These are phyloP conservation scores for Drosophila obscura DNA, from an alignment of 1,140 invertebrate genomes.

Conservation along the genomic window DNA sequence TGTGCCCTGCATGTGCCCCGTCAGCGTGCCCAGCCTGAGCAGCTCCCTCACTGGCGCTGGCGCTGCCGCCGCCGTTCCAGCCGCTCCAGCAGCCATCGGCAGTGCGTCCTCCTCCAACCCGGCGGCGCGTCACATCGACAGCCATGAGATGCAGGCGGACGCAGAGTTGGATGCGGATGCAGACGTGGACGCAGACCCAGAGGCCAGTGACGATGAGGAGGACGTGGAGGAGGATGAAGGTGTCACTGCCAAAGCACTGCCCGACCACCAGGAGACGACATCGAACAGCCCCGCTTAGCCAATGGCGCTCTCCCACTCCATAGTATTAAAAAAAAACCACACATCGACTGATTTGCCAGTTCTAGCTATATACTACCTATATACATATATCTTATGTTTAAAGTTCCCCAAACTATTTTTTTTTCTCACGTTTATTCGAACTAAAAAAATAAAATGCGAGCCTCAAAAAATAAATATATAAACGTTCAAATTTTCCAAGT, in stretches of 20 bases:
- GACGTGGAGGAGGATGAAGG: constrained; percentile 16
- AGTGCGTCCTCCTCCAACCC: neutral
- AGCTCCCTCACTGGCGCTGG: neutral
- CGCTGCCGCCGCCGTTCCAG: constrained; percentile 18
- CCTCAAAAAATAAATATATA: neutral
- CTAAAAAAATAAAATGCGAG: constrained; percentile 18
- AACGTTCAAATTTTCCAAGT: too few species aligned
- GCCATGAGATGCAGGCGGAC: constrained; percentile 38
- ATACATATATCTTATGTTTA: constrained; percentile 2
- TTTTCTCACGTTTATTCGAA: constrained; percentile 17
- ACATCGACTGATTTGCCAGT: constrained; percentile 44
- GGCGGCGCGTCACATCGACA: constrained; percentile 62
- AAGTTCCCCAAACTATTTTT: neutral
- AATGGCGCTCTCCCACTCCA: neutral
- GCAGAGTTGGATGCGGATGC: constrained; percentile 12
- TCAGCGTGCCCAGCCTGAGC: constrained; percentile 60
- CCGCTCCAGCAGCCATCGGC: constrained; percentile 28
- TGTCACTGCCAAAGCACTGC: neutral
- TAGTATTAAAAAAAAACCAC: constrained; percentile 42
- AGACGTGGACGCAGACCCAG: constrained; percentile 16
- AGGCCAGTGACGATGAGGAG: constrained; percentile 24
- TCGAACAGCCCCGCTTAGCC: constrained; percentile 59
- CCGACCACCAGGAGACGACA: constrained; percentile 49
- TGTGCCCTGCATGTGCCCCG: constrained; percentile 81
- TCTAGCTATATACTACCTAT: too few species aligned